Percentiles rank a stretch among this genome's conserved stretches.
These are phyloP conservation scores for Resseliella maxima DNA, from an alignment of 2,888 invertebrate species.

Conservation along the genomic window DNA sequence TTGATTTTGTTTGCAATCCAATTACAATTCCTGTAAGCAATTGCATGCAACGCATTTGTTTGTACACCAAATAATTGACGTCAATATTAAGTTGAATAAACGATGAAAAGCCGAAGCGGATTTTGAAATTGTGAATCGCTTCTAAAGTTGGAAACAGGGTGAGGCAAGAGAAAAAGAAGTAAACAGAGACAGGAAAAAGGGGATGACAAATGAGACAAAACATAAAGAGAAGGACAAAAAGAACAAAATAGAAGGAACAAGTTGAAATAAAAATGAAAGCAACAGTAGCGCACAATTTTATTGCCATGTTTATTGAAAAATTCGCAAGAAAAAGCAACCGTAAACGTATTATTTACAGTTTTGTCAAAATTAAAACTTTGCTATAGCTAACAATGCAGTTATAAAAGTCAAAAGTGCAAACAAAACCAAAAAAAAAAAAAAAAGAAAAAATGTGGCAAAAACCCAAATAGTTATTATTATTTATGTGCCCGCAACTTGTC, in stretches of 20 bases:
- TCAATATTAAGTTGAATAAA: slow-evolving; percentile 15
- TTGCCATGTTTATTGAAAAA: slow-evolving; percentile 22
- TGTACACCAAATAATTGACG: slow-evolving; percentile 31
- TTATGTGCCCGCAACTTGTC: slow-evolving; percentile 48
- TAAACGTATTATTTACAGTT: slow-evolving; percentile 43
- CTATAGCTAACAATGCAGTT: slow-evolving; percentile 20
- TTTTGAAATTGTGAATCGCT: too few species aligned
- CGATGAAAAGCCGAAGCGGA: not conserved
- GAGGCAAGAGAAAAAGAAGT: not conserved
- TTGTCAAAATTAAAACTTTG: slow-evolving; percentile 48
- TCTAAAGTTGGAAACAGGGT: not conserved
- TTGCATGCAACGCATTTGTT: slow-evolving; percentile 24
- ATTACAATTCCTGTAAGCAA: not conserved
- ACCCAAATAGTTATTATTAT: slow-evolving; percentile 12
- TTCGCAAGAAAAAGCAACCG: not conserved
- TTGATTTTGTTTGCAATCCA: slow-evolving; percentile 48
- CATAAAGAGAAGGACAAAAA: too few species aligned
- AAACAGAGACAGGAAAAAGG: too few species aligned
- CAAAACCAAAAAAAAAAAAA: not conserved
- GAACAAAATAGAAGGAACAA: too few species aligned
- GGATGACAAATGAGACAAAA: too few species aligned
- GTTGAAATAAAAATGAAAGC: too few species aligned
- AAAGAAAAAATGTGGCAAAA: too few species aligned
- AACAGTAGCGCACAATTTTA: not conserved
- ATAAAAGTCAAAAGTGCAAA: slow-evolving; percentile 16